Percentiles rank a stretch among this genome's conserved stretches.
These are phyloP conservation scores for Aleiodes sp. DNA, from an alignment of 1,140 invertebrate genomes.

Conservation along the genomic window DNA sequence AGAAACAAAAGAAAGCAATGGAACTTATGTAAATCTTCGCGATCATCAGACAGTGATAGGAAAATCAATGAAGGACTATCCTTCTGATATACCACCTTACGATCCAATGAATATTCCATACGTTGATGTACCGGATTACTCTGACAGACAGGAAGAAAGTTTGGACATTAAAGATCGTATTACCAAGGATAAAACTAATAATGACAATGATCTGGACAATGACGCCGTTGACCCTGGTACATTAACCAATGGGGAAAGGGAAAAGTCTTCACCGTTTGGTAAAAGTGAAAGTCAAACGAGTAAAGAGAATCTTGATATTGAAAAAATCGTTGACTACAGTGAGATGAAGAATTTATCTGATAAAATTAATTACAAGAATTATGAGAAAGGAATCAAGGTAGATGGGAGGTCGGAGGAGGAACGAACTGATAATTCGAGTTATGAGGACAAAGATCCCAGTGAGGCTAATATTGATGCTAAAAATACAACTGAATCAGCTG, in stretches of 20 bases:
- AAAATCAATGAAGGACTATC: not conserved
- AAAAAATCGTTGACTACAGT: not conserved
- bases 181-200: slow-evolving; percentile 31
- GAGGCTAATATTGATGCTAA: not conserved
- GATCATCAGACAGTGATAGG: slow-evolving; percentile 35
- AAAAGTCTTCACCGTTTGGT: not conserved
- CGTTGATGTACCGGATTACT: slow-evolving; percentile 51
- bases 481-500: slow-evolving; percentile 41
- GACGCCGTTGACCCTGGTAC: slow-evolving; percentile 42
- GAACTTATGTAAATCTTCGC: slow-evolving; percentile 37
- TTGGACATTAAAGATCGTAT: slow-evolving; percentile 43
- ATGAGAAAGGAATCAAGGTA: not conserved
- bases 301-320: slow-evolving; percentile 12
- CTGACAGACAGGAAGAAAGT: slow-evolving; percentile 47
- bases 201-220: slow-evolving; percentile 40
- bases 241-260: slow-evolving; percentile 12
- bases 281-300: slow-evolving; percentile 33
- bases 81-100: slow-evolving; percentile 36
- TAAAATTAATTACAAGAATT: not conserved
- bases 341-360: not conserved
- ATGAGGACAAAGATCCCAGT: not conserved
- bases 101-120: slow-evolving; percentile 50
- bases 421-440: not conserved
- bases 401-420: slow-evolving; percentile 8
- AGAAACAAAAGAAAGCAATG: not conserved